Conservation (phyloP, 2,797 vertebrate species). For the Diglossa cyanea region DNA sequence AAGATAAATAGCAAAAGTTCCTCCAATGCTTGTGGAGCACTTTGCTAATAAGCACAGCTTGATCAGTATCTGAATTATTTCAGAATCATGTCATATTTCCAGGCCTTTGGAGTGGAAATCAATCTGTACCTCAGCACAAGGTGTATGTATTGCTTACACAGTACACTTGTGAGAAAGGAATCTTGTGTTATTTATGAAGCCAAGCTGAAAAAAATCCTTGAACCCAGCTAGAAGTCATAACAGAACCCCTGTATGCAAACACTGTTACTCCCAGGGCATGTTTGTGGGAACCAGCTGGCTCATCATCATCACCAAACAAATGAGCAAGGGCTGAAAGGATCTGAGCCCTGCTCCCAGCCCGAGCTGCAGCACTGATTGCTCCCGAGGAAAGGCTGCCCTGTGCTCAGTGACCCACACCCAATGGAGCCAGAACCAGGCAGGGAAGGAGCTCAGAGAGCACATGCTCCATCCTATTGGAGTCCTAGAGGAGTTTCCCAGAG, state of each 20-base stretch:
- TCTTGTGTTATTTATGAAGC: background rate
- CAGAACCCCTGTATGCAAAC: background rate
- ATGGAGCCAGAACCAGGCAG: background rate
- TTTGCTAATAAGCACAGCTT: background rate
- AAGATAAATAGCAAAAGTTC: background rate
- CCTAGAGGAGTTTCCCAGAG: background rate
- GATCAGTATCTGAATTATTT: background rate
- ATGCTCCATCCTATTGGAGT: rapidly evolving
- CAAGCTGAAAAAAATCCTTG: background rate
- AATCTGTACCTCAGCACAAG: background rate
- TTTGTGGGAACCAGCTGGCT: background rate
- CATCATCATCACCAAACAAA: background rate
- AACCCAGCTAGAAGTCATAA: background rate
- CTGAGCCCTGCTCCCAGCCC: background rate
- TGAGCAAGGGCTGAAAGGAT: background rate
- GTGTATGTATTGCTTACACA: background rate
- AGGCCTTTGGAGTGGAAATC: background rate
- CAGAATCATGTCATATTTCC: background rate
- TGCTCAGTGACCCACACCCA: background rate
- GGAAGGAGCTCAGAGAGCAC: background rate
- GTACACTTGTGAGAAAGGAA: background rate
- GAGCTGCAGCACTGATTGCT: background rate
- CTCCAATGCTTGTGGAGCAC: background rate
- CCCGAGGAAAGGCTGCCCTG: background rate
- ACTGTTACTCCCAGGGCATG: background rate